Base-by-base conservation (phyloP, 1,140 invertebrate species). In the Muscidifurax raptorellus region DNA sequence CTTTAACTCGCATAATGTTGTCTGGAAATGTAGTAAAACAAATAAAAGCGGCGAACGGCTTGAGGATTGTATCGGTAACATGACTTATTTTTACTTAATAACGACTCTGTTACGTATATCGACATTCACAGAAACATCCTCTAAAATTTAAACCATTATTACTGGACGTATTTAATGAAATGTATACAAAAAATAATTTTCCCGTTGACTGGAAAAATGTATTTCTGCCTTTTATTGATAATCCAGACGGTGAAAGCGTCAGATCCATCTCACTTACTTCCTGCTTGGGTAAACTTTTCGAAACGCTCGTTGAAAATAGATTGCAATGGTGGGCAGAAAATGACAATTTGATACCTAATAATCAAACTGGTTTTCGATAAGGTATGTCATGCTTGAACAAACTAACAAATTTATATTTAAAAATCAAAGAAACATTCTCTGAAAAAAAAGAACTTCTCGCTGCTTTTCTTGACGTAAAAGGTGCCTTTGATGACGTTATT, bases 11-110 rank as follows among this genome's bases (percentile, higher is more conserved):
- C 32, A 74, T 9, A 76, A 76, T 27, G 22, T 28, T n/a, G 47
- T 4, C n/a, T 76, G 40, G 74, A 76, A 76, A 25, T 76, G 74
- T 76, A 47, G 47, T n/a, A 76, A 76, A 47, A 72, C 74, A 13
- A 36, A 76, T 76, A 44, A 44, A 47, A 27, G 47, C n/a, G 74
- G 74, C 1, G 40, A 47, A 27, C 44, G 36, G n/a, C 74, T 76
- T 25, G 74, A 76, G 47, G 22, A 10, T 22, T 44, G 22, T 13
- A 76, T 76, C 47, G n/a, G 47, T 27, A 76, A 25, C 6, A 6
- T 47, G 22, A 44, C 28, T 27, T 76, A 76, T 76, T 76, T 25
- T 25, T 76, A 25, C 74, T 47, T 13, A 47, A 76, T 27, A n/a
- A 76, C 25, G 44, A 76, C n/a, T n/a, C 40, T 12, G 3, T 25